These are phyloP conservation scores for Podarcis lilfordi DNA, from an alignment of 2,797 vertebrate species.

Conservation along the genomic window DNA sequence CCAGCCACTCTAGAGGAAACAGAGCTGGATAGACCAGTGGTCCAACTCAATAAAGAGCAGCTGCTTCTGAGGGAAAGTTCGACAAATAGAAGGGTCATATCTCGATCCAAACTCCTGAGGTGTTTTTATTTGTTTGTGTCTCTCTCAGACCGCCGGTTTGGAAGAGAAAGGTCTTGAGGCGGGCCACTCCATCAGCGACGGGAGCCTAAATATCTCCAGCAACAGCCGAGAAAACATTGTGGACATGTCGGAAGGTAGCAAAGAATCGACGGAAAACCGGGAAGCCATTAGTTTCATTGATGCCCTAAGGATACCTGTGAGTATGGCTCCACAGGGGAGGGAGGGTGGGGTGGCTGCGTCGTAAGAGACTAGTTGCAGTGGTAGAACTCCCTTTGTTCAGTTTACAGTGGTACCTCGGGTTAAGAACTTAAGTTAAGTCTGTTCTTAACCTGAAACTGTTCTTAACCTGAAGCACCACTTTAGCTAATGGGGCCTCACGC, in stretches of 20 bases:
- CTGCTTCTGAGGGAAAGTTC: no score
- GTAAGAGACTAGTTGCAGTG: no score
- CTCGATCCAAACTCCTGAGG: not conserved
- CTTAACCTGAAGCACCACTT: no score
- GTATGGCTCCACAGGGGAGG: slow-evolving; percentile 41
- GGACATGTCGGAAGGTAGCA: slow-evolving; percentile 24
- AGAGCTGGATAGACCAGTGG: no score
- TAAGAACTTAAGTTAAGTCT: no score
- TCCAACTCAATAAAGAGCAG: no score
- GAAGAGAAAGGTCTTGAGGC: slow-evolving; percentile 60
- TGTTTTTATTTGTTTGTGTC: not conserved
- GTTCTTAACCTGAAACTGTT: no score
- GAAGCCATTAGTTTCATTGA: slow-evolving; percentile 91
- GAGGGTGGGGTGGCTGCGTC: no score
- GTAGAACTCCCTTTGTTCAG: no score
- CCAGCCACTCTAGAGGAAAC: no score
- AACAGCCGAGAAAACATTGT: slow-evolving; percentile 32
- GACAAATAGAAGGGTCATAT: not conserved
- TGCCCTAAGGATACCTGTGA: slow-evolving; percentile 92
- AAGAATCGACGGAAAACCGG: slow-evolving; percentile 62
- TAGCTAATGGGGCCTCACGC: no score
- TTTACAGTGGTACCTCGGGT: no score
- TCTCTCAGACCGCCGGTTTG: slow-evolving; percentile 16
- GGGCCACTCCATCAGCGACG: not conserved
- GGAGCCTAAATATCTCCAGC: not conserved